Evolutionary conservation across 2,113 vertebrate species (phyloP).

Genomic region (Rhinogobius similis): DNA sequence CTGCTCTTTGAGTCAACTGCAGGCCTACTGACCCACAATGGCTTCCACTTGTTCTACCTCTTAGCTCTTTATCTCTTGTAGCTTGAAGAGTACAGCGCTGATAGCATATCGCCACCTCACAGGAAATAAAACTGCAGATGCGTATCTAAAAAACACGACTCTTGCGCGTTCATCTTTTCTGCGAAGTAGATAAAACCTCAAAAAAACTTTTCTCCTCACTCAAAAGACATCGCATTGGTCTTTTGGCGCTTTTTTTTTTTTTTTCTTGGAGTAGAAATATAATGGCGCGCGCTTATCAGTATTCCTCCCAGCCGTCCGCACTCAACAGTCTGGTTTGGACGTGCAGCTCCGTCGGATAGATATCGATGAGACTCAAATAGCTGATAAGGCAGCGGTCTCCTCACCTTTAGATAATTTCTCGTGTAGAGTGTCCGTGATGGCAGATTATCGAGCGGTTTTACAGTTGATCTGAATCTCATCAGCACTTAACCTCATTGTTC

Average conservation of each 20-base stretch:
- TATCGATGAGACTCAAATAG: constrained; percentile 42
- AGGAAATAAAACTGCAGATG: constrained; percentile 50
- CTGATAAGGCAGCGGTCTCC: constrained; percentile 44
- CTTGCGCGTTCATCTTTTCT: constrained; percentile 16
- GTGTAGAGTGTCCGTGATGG: constrained; percentile 66
- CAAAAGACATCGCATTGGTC: constrained; percentile 41
- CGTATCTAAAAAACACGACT: constrained; percentile 35
- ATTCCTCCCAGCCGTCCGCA: constrained; percentile 56
- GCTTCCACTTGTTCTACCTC: constrained; percentile 38
- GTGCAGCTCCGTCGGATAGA: constrained; percentile 38
- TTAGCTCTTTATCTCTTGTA: constrained; percentile 33
- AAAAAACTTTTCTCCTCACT: constrained; percentile 18
- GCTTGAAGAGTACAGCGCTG: constrained; percentile 33
- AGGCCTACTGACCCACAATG: constrained; percentile 57
- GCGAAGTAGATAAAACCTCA: constrained; percentile 37
- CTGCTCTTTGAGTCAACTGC: constrained; percentile 39
- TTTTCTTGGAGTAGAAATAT: background rate
- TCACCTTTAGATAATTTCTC: constrained; percentile 70
- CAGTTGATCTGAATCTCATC: constrained; percentile 72
- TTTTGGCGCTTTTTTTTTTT: constrained; percentile 25
- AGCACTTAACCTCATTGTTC: constrained; percentile 75
- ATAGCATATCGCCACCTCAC: constrained; percentile 41
- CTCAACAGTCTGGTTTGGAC: constrained; percentile 33
- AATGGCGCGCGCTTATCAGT: constrained; percentile 62
- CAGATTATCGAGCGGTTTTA: constrained; percentile 71